Base-by-base conservation (phyloP, 2,888 invertebrate genomes). In the Ditula angustiorana region DNA sequence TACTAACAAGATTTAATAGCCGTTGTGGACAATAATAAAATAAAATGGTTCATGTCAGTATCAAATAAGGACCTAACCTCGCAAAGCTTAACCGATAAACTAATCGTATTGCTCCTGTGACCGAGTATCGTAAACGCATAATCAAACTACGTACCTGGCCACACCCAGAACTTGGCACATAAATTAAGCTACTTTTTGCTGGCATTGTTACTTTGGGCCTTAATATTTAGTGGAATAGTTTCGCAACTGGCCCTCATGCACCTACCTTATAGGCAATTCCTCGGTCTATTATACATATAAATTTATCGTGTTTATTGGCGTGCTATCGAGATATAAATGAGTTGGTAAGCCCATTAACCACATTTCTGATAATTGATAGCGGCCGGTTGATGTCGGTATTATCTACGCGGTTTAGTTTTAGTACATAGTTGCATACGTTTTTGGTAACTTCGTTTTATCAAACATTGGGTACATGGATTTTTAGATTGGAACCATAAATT, bases 181-280 rank as follows among this genome's bases (percentile, higher is more conserved):
- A 87, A 86, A 87, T 88, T 82, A 80, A 72, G 70, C 72, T 71
- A 77, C 76, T 87, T 88, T 88, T 88, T 87, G 86, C 79, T 74
- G 68, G 75, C 77, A 78, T 86, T 84, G 82, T 85, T 81, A 72
- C 69, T 60, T 66, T 66, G 68, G 74, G 76, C 73, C 74, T 68
- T 76, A 79, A 82, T 86, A 85, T 87, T 86, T 86, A 86, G 82
- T 85, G 75, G 80, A 82, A 86, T 87, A 85, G 87, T 87, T 86
- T 80, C 71, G 70, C 68, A 77, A 81, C 76, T 77, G 74, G 80
- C 77, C 80, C 80, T 80, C 77, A 70, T 80, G 81, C 83, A 81
- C 76, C 76, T 76, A 69, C 69, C 64, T 73, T 74, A 75, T 75
- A 73, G 67, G 69, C 61, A 69, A 69, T 10, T n/a, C 59, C 64